phyloP scores from a whole-genome alignment of 2,888 invertebrate genomes.

The Harpalus rufipes region DNA sequence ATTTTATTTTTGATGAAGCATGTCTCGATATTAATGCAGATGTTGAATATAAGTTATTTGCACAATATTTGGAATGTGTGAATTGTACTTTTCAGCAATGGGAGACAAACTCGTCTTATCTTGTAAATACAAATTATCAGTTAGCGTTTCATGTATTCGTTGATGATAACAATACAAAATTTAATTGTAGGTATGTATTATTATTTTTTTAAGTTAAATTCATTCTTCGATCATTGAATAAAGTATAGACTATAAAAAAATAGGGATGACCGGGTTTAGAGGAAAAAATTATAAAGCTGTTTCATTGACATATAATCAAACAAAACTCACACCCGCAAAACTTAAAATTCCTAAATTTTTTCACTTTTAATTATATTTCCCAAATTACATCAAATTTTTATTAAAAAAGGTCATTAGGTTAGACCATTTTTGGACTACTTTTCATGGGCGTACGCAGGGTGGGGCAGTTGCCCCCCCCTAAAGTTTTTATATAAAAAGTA shows the following conservation, averaged over 20 bases:
- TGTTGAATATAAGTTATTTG: conserved; percentile 72
- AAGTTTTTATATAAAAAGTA: too few relatives aligned
- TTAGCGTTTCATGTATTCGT: conserved; percentile 71
- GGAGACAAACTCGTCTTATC: conserved; percentile 72
- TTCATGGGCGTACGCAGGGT: too few relatives aligned
- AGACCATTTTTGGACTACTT: too few relatives aligned
- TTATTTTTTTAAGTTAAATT: background rate
- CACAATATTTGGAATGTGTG: conserved; percentile 76
- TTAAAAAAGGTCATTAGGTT: too few relatives aligned
- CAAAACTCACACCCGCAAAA: too few relatives aligned
- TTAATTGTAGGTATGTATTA: conserved; percentile 57
- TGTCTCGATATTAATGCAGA: conserved; percentile 75
- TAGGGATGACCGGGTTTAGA: too few relatives aligned
- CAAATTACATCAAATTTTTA: too few relatives aligned
- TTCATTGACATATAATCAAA: too few relatives aligned
- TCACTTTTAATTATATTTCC: too few relatives aligned
- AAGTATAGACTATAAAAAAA: background rate
- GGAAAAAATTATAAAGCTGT: too few relatives aligned
- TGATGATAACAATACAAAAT: conserved; percentile 12
- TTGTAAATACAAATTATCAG: conserved; percentile 75
- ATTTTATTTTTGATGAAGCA: conserved; percentile 75
- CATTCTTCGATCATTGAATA: background rate
- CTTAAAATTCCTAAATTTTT: too few relatives aligned
- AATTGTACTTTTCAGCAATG: conserved; percentile 74
- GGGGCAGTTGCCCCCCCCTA: too few relatives aligned